These are phyloP conservation scores for Acanthosoma haemorrhoidale DNA, from an alignment of 2,888 invertebrate genomes.

Conservation along the genomic window DNA sequence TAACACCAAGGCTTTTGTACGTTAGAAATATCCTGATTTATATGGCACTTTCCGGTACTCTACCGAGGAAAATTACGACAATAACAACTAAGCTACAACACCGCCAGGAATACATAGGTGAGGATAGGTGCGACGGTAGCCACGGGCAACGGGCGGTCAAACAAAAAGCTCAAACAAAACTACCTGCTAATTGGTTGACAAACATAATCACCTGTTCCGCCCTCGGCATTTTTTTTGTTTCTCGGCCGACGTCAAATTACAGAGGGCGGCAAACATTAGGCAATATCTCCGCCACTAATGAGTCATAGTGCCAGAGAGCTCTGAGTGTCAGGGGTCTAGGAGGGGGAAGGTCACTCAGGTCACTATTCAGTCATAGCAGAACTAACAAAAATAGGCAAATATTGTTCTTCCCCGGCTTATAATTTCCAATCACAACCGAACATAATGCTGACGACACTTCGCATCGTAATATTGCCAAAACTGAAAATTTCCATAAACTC, in stretches of 20 bases:
- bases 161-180: constrained; percentile 16
- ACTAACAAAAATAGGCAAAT: too few species aligned
- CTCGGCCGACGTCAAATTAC: constrained; percentile 9
- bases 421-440: too few species aligned
- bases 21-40: constrained; percentile 3
- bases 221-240: constrained; percentile 28
- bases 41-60: neutral
- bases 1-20: neutral
- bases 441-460: too few species aligned
- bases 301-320: neutral
- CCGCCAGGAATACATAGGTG: too few species aligned
- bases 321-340: too few species aligned
- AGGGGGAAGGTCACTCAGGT: too few species aligned
- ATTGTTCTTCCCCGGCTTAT: too few species aligned
- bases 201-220: constrained; percentile 28
- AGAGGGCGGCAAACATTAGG: neutral
- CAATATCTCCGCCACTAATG: neutral
- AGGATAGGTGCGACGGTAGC: neutral
- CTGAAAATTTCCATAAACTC: too few species aligned
- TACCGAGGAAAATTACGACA: too few species aligned
- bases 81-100: too few species aligned
- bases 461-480: too few species aligned
- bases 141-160: neutral
- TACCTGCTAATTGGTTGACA: constrained; percentile 26
- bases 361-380: too few species aligned